Evolutionary conservation across 2,888 invertebrate species (phyloP), one percentile per base, ranked within the genome.

Genomic region (Pristionchus maxplancki): DNA sequence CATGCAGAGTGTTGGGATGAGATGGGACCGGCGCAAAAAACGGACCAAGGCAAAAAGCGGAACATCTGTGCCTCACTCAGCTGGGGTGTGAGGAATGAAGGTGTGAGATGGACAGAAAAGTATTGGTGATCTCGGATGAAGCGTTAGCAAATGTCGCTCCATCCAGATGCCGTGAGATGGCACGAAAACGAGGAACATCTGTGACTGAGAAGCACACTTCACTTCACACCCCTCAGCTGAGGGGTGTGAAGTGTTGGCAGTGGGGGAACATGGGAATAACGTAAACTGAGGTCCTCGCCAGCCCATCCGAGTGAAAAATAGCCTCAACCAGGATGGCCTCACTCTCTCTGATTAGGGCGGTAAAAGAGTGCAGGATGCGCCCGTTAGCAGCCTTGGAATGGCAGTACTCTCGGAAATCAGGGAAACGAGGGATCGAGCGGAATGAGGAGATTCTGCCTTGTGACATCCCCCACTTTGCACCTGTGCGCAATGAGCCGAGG

Each of bases 401-500:
- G 24, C 58, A 58, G 4, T 24, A 6, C 58, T 58, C 58, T 58
- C 9, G 4, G 4, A 3, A n/a, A n/a, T 24, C 24, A 24, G 58
- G 6, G 58, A 24, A 58, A 8, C 58, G 20, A 58, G 58, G n/a
- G 37, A 37, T 20, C 24, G n/a, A 5, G 13, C 71, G 9, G 6
- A 71, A 8, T 37, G 5, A 40, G 6, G 40, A 71, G 37, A 71
- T 4, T 20, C 9, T n/a, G n/a, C n/a, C n/a, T n/a, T n/a, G n/a
- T n/a, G n/a, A n/a, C 28, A 48, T 4, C 9, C 0, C 37, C 40
- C 40, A 9, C 40, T 78, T 78, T 48, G 28, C 78, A 78, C 44
- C 78, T 78, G 78, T 78, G 78, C 28, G 6, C 78, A 44, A 78
- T 78, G 78, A 48, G 78, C 28, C 78, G n/a, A n/a, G n/a, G n/a